These are phyloP conservation scores for Sturmia bella DNA, from an alignment of 2,888 invertebrate species.

Conservation along the genomic window DNA sequence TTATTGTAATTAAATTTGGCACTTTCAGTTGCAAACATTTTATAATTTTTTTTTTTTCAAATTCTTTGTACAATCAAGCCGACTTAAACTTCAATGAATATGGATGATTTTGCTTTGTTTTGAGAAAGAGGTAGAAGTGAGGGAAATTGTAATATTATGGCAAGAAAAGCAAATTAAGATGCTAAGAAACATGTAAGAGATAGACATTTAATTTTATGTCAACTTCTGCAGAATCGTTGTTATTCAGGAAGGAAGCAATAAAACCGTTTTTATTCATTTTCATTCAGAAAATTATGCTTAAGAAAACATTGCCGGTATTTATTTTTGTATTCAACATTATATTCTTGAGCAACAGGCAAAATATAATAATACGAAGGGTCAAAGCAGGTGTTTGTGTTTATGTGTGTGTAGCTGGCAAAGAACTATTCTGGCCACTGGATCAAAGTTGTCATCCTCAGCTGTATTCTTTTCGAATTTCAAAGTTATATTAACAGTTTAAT, in stretches of 20 bases:
- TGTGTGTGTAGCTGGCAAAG: too few relatives aligned
- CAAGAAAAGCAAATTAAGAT: background rate
- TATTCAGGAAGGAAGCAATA: constrained; percentile 34
- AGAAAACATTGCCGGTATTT: background rate
- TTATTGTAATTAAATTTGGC: constrained; percentile 65
- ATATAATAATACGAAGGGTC: too few relatives aligned
- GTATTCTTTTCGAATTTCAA: too few relatives aligned
- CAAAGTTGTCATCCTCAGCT: too few relatives aligned
- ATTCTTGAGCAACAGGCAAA: background rate
- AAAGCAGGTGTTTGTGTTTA: too few relatives aligned
- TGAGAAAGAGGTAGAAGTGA: background rate
- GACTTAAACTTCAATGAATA: background rate
- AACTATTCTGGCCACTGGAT: too few relatives aligned
- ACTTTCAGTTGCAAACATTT: constrained; percentile 59
- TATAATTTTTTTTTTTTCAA: constrained; percentile 40
- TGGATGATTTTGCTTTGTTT: background rate
- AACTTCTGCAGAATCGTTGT: constrained; percentile 34
- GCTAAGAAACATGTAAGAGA: background rate
- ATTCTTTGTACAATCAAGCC: constrained; percentile 28
- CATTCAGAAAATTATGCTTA: too few relatives aligned
- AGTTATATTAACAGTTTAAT: too few relatives aligned
- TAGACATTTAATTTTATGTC: constrained; percentile 35
- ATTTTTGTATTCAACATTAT: too few relatives aligned
- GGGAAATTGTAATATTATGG: constrained; percentile 2
- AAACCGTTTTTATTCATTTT: background rate